Evolutionary conservation across 2,888 invertebrate species (phyloP).

Genomic region (Conomelus anceps): DNA sequence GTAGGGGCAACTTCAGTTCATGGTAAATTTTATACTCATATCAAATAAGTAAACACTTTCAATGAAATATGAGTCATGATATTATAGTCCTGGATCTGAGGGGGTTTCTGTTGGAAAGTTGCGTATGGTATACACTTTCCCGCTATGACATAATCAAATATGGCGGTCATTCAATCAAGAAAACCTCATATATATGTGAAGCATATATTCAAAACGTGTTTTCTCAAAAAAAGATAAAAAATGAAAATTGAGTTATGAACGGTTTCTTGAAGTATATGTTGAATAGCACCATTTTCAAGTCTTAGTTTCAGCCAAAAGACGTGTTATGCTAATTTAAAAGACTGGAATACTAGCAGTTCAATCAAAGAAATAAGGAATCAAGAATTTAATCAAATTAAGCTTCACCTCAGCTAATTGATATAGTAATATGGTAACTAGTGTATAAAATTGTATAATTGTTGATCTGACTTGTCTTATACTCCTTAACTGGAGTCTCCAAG

Average conservation of each 20-base stretch:
- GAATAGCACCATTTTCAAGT: background rate
- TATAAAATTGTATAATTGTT: too few species aligned
- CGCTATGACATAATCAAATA: too few species aligned
- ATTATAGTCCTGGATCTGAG: too few species aligned
- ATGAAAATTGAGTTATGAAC: background rate
- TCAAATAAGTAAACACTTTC: background rate
- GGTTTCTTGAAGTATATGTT: background rate
- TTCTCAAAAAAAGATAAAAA: background rate
- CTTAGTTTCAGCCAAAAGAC: background rate
- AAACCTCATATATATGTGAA: too few species aligned
- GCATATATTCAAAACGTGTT: background rate
- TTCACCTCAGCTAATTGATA: too few species aligned
- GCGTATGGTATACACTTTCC: too few species aligned
- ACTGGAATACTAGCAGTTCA: background rate
- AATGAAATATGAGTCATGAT: background rate
- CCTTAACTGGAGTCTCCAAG: too few species aligned
- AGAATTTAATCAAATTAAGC: too few species aligned
- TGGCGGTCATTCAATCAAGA: too few species aligned
- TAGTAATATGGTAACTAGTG: too few species aligned
- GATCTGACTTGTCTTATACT: too few species aligned
- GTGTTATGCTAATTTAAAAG: background rate
- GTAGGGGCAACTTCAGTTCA: conserved; percentile 88
- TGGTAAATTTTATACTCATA: conserved; percentile 51
- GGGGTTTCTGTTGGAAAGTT: conserved; percentile 1
- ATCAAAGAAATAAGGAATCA: too few species aligned